Base-by-base conservation (phyloP, 1,140 invertebrate genomes). In the Nebria ingens region DNA sequence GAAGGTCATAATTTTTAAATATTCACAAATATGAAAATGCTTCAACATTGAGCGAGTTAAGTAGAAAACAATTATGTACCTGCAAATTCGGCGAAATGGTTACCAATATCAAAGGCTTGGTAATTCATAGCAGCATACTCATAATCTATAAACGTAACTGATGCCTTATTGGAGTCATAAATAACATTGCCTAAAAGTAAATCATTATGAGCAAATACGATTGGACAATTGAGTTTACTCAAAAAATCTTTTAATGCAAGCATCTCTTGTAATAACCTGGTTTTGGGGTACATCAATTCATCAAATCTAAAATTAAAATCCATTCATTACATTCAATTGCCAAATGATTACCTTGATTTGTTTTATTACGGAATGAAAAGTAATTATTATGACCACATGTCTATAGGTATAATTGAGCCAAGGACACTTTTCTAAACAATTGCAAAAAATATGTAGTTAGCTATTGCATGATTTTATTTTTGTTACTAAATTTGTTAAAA, bases 161-260 rank as follows among this genome's bases (percentile, higher is more conserved):
- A 76, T 61, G 81, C 77, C 64, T 81, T 77, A 56, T 80, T 75
- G 65, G 84, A 70, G 64, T 91, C 83, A 65, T 87, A 87, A 53
- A 99, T 83, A 55, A 99, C 84, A 75, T 99, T 99, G 64, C 85
- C 90, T 56, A 97, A 76, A 59, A 99, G 77, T 55, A 98, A 80
- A 78, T 99, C 97, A 76, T 99, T 99, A 76, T 99, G 97, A 69
- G 88, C 87, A 75, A 97, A 97, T 19, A 97, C 94, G 57, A 95
- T 70, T n/a, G 89, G 87, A 74, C 83, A 90, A 56, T 81, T 69
- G 19, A 86, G 67, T 59, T 74, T 71, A 50, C 75, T 73, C 58
- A 95, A 73, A 59, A 81, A 73, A 20, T 75, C 70, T 67, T 87
- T 83, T 52, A 97, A 67, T 19, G 72, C 68, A 25, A 79, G 70